phyloP scores from a whole-genome alignment of 2,113 vertebrate species.

The Carassius carassius region DNA sequence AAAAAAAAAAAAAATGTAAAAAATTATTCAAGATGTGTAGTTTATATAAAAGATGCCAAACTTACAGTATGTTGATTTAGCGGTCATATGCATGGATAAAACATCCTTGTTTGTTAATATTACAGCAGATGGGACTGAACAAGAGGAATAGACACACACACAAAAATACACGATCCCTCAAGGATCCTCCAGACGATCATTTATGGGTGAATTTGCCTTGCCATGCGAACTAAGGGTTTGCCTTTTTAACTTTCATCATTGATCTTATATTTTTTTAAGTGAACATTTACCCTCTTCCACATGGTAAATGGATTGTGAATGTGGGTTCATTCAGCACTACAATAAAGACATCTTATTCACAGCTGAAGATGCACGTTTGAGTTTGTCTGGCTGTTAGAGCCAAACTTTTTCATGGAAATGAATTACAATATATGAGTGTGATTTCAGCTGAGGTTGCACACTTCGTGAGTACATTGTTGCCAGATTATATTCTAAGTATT shows the following conservation, averaged over 20 bases:
- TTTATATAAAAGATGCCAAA: constrained; percentile 8
- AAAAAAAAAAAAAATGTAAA: neutral
- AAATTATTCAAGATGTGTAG: constrained; percentile 18
- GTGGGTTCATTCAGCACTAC: constrained; percentile 76
- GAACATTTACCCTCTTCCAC: constrained; percentile 70
- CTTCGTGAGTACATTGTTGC: neutral
- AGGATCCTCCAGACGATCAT: neutral
- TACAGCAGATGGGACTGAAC: neutral
- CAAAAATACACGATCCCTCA: neutral
- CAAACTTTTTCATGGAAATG: neutral
- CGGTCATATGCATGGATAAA: constrained; percentile 20
- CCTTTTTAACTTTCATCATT: constrained; percentile 66
- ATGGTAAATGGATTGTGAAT: constrained; percentile 70
- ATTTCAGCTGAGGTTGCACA: neutral
- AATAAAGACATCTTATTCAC: constrained; percentile 66
- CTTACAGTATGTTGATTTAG: constrained; percentile 27
- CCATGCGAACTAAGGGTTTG: constrained; percentile 30
- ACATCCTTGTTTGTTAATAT: constrained; percentile 19
- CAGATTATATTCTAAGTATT: neutral
- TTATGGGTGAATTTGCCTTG: constrained; percentile 23
- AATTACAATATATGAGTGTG: neutral
- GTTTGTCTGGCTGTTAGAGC: neutral
- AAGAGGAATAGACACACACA: neutral
- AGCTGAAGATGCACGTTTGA: neutral
- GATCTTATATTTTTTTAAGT: constrained; percentile 82